Evolutionary conservation across 2,797 vertebrate genomes (phyloP), one percentile per base, ranked within the genome.

Genomic region (Clarias laeviceps): DNA sequence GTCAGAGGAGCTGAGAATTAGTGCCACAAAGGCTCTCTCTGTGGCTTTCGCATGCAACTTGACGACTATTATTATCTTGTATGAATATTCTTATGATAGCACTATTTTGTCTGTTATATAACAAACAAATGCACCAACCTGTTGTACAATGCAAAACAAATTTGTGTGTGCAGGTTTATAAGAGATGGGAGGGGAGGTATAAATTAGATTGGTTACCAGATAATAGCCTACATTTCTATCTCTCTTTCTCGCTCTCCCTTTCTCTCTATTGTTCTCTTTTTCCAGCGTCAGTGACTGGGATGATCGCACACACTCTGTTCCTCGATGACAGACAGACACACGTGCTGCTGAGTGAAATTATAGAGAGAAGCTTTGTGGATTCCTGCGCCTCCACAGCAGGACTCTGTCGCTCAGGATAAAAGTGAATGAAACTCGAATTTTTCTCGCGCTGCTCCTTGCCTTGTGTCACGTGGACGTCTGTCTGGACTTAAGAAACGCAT

Each of bases 271-370:
- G 61, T 54, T 74, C 29, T 83, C 45, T 37, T n/a, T 2, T 45
- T 24, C 50, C 8, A 45, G 34, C 61, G 17, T 59, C 68, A 74
- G 50, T 82, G 65, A 57, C 82, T 73, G 18, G 59, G 80, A 73
- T 64, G 22, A 83, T 66, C 40, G 45, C 50, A 70, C 83, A 59
- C 69, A 37, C 65, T 22, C 57, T 17, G 45, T 32, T 32, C 24
- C n/a, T 84, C 87, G 79, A 87, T 86, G 87, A 86, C 78, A 84
- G 84, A 84, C 82, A 84, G 72, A 80, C 78, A 66, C 87, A 86
- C 65, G 68, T 88, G 84, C 68, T 54, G 50, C 61, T 76, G 78
- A 84, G 79, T 88, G 84, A 84, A 84, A 83, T 79, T 54, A 86
- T 40, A 80, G 27, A 83, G 45, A 85, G 32, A 18, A 69, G 76